Evolutionary conservation across 1,140 invertebrate species (phyloP), one percentile per base, ranked within the genome.

Genomic region (Zaprionus lachaisei): DNA sequence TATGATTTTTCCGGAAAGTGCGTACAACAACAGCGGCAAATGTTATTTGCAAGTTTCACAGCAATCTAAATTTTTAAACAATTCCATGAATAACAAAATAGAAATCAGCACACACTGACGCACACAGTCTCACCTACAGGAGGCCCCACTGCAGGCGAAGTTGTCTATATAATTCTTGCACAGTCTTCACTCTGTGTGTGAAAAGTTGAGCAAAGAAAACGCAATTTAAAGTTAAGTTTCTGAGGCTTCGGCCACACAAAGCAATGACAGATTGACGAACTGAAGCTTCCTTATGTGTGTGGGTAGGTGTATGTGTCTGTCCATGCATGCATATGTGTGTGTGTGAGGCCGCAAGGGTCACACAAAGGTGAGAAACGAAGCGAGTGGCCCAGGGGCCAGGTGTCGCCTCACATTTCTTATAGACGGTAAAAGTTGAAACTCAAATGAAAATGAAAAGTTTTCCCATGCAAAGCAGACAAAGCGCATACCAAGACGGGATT

Each of bases 61-160:
- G 67, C 77, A 80, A 83, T 87, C 71, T 87, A 87, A 83, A 87
- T 86, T 83, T 83, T 80, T 78, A 86, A 86, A 68, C 77, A 80
- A 83, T 87, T 87, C 83, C 80, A 87, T 87, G 83, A 86, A 86
- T 86, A 87, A 75, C 73, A 83, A 86, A 86, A 54, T 62, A 80
- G 80, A 73, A 87, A 87, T 86, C 79, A 86, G 72, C 83, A 72
- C 80, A 72, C 63, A 47, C 49, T 58, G 47, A 47, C 56, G 41
- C 34, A 51, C 37, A 54, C 64, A 6, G 38, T 6, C 5, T n/a
- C 38, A 15, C 66, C 60, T 49, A 22, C 47, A 54, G 26, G 15
- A 15, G 4, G 15, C 15, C 38, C 38, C 15, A 55, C 41, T 57
- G 41, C 38, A 41, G 38, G 38, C 41, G 63, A 86, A 85, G 44